Evolutionary conservation across 2,113 vertebrate genomes (phyloP), one percentile per base, ranked within the genome.

Genomic region (Sigmodon hispidus): DNA sequence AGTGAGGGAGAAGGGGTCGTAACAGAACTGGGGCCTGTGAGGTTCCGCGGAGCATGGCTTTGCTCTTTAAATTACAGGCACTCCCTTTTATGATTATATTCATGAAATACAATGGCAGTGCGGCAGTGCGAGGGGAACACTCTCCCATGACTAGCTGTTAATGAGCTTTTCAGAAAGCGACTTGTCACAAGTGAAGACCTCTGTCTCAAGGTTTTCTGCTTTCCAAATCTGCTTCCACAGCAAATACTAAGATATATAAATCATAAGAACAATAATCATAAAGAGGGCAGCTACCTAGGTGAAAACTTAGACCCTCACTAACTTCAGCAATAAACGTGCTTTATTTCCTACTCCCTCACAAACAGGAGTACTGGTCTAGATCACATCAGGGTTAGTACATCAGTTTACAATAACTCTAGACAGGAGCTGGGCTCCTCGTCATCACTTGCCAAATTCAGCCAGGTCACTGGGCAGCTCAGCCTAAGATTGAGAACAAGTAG

Each of bases 241-340:
- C 36, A 67, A 96, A 61, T 69, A 55, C 73, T 87, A n/a, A n/a
- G n/a, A n/a, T n/a, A 89, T 77, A 73, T 43, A 36, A 87, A 63
- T 65, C 36, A 87, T 76, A 48, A 84, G 87, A 43, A 69, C 61
- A 55, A 52, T 87, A 61, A 75, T 3, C 52, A 70, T 57, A 75
- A 90, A 36, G 75, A 80, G 79, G 65, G 12, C 59, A 80, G 43
- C 63, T 50, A 93, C 48, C n/a, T 76, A 2, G 26, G n/a, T 59
- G 36, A 76, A 92, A 91, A 90, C 40, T 26, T 70, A 40, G 86
- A 84, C 80, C 83, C 31, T 89, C 61, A 34, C 55, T 70, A 36
- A 89, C 90, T 75, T 76, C 34, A 84, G 40, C 61, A 48, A 67
- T 2, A 84, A 52, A 69, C 19, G 15, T 29, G 9, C 43, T 26